Evolutionary conservation across 2,797 vertebrate species (phyloP).

Genomic region (Capromys pilorides): DNA sequence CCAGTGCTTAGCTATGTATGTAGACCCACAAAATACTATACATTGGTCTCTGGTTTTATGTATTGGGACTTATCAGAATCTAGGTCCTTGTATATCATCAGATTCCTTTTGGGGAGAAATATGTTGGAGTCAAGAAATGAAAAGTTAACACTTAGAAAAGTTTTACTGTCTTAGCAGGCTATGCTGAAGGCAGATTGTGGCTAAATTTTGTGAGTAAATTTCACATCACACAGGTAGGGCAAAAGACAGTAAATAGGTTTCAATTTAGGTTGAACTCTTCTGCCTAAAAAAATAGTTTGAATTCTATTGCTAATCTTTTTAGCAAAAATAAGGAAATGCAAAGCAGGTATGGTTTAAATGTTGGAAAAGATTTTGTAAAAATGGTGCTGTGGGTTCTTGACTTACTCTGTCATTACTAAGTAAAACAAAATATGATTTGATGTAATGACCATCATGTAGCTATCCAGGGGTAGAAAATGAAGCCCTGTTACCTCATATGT

Average conservation of each 20-base stretch:
- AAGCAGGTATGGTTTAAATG: constrained; percentile 37
- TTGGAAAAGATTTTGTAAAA: constrained; percentile 54
- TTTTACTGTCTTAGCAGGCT: background rate
- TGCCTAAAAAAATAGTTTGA: constrained; percentile 35
- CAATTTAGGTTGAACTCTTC: constrained; percentile 53
- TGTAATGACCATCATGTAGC: constrained; percentile 50
- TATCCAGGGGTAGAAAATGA: constrained; percentile 50
- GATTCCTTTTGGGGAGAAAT: background rate
- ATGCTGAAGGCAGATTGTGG: constrained; percentile 1
- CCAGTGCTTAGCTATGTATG: background rate
- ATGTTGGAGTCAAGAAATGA: constrained; percentile 23
- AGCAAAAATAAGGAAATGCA: constrained; percentile 60
- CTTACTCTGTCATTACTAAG: constrained; percentile 39
- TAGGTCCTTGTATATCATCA: background rate
- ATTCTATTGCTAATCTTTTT: constrained; percentile 48
- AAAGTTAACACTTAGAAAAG: constrained; percentile 34
- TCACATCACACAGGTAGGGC: background rate
- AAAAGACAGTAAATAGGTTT: constrained; percentile 49
- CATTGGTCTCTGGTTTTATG: constrained; percentile 1
- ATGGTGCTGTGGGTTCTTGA: constrained; percentile 17
- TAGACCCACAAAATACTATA: background rate
- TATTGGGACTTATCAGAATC: constrained; percentile 29
- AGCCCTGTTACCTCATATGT: constrained; percentile 36
- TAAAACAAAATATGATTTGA: constrained; percentile 63
- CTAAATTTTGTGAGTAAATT: background rate